Evolutionary conservation across 2,797 vertebrate genomes (phyloP).

Genomic region (Antrozous pallidus): DNA sequence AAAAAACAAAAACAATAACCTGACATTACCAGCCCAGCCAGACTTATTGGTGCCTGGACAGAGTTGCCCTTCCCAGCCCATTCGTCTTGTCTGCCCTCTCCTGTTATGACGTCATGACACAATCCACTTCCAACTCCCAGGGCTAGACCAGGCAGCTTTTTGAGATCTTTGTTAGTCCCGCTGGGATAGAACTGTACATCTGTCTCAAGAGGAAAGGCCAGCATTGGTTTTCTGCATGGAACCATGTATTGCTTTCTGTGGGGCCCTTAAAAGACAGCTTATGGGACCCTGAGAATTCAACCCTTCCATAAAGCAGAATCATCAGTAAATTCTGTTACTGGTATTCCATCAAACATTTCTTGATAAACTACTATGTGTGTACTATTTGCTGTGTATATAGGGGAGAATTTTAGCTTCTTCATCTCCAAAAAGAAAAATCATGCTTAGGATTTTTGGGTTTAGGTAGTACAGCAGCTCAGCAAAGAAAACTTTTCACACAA

Average conservation of each 20-base stretch:
- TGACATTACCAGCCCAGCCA: slow-evolving; percentile 36
- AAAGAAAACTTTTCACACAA: background rate
- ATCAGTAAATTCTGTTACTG: background rate
- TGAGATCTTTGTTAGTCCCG: background rate
- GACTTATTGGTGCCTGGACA: background rate
- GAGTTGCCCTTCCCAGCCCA: background rate
- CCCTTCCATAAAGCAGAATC: background rate
- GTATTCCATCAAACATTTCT: background rate
- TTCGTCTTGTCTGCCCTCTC: background rate
- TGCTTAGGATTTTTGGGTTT: background rate
- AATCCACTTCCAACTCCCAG: background rate
- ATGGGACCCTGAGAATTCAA: slow-evolving; percentile 9
- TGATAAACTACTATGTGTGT: background rate
- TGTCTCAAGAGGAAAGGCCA: background rate
- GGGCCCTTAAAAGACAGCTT: background rate
- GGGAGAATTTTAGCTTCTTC: background rate
- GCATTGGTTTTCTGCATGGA: background rate
- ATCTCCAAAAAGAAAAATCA: background rate
- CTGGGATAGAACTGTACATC: background rate
- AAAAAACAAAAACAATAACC: slow-evolving; percentile 4
- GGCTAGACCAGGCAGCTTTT: background rate
- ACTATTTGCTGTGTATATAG: background rate
- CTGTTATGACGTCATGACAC: background rate
- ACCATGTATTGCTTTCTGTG: background rate
- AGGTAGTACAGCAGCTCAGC: background rate